Conservation (phyloP, 2,888 invertebrate genomes). For the Anoncus sp. region DNA sequence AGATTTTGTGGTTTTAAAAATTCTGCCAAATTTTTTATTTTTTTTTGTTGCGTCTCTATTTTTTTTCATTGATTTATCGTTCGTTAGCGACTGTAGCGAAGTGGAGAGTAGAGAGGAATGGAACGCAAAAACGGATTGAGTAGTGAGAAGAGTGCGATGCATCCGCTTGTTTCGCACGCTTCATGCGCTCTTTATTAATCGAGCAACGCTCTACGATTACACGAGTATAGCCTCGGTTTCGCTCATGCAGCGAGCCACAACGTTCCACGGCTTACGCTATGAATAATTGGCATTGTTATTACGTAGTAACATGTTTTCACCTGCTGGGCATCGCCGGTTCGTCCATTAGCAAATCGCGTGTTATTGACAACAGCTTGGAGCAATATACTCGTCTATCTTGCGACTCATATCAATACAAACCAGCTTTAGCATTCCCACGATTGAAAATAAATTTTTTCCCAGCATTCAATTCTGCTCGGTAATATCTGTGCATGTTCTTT, state of each 20-base stretch:
- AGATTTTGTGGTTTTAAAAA: too few relatives aligned
- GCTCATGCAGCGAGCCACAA: constrained; percentile 9
- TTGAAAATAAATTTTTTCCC: constrained; percentile 2
- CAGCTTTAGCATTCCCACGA: background rate
- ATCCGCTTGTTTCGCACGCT: constrained; percentile 42
- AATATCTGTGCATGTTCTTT: background rate
- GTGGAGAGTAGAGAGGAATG: background rate
- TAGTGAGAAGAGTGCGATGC: constrained; percentile 13
- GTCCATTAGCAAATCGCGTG: constrained; percentile 19
- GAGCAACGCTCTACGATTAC: constrained; percentile 7
- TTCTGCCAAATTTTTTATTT: too few relatives aligned
- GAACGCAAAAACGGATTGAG: constrained; percentile 13
- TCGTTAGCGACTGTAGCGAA: constrained; percentile 1
- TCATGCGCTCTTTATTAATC: constrained; percentile 33
- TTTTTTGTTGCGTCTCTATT: constrained; percentile 23
- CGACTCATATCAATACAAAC: background rate
- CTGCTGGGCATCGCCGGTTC: background rate
- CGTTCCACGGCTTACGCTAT: constrained; percentile 1
- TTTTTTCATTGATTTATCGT: constrained; percentile 19
- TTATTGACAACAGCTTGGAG: background rate
- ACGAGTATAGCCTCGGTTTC: constrained; percentile 6
- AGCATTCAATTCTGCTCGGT: background rate
- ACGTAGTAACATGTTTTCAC: constrained; percentile 3
- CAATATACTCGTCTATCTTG: background rate
- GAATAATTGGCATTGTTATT: constrained; percentile 47